Evolutionary conservation across 1,140 invertebrate species (phyloP), one percentile per base, ranked within the genome.

Genomic region (Diuraphis noxia): DNA sequence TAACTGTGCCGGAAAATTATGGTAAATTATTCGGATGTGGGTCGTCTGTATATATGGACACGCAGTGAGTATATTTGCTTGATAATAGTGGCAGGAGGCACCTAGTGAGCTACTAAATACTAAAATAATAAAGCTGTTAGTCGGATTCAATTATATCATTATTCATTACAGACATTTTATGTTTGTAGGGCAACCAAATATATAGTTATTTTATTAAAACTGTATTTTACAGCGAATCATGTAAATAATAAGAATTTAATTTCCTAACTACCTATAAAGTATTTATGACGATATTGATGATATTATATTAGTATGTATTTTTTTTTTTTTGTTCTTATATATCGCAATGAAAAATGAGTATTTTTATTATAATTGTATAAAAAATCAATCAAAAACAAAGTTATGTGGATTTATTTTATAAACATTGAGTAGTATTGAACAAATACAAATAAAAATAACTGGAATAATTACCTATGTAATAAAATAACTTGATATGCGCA

Each of bases 1-100:
- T 77, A 72, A 88, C 40, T 40, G 56, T 88, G 41, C 63, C 40
- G 87, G 87, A 88, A 88, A 88, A 88, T 88, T 88, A 88, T 88
- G 87, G 56, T 88, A 88, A 88, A 88, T 88, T 88, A 88, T 88
- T 88, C 56, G 25, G 38, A n/a, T 72, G 5, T 34, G 25, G 41
- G 19, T 41, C 43, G 34, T 49, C 82, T 46, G 49, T 86, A 36
- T n/a, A 82, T 23, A 79, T 46, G 4, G 34, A 34, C 85, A 49
- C 13, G 13, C 8, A 8, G 21, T 84, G 40, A 36, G 85, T 52
- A 86, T 34, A 25, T 86, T 86, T 52, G 46, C 36, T 86, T 86
- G 46, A 86, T 49, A 36, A 36, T 52, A 52, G 52, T 49, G 43
- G 19, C 7, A 23, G n/a, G 36, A 34, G 38, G 79, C 23, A 40